Base-by-base conservation (phyloP, 2,888 invertebrate genomes). In the Trichogramma dendrolimi region DNA sequence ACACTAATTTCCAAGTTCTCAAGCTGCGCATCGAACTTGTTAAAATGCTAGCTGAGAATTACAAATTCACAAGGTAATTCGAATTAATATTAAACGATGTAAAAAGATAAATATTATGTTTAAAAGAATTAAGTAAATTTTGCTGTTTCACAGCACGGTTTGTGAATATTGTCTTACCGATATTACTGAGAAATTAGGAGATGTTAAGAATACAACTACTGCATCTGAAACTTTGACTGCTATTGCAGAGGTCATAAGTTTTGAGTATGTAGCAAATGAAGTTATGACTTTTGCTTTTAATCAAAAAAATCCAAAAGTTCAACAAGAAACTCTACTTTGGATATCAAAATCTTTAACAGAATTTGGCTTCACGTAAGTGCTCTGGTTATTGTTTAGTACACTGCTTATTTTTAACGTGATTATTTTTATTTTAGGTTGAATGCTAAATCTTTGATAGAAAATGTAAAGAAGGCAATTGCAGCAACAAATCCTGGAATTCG, bases 271-370 rank as follows among this genome's bases (percentile, higher is more conserved):
- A 0, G 84, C 90, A 2, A 84, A 84, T 43, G 87, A 88, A 74
- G 86, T 90, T 0, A 79, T 93, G 39, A 83, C 86, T 3, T 88
- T 86, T 74, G 91, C 92, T 0, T 91, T 94, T 79, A 81, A 81
- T 7, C 93, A 94, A 78, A 94, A 94, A 80, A 95, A 91, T 74
- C 95, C 95, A 0, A 94, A 94, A 80, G 92, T 94, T 48, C 92
- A 94, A 73, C 87, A 91, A 0, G 95, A 95, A 78, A 84, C 91
- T 60, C 83, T 95, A 58, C 83, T 84, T 61, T 96, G 95, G 94
- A 83, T 94, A 65, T 81, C 87, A 1, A 84, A 80, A 48, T 89
- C 93, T 0, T 83, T 96, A 5, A 86, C 87, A 72, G 94, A 95
- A 75, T 96, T 95, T 82, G 95, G 96, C 3, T 88, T 93, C 72